Evolutionary conservation across 2,113 vertebrate genomes (phyloP).

Genomic region (Excalfactoria chinensis): DNA sequence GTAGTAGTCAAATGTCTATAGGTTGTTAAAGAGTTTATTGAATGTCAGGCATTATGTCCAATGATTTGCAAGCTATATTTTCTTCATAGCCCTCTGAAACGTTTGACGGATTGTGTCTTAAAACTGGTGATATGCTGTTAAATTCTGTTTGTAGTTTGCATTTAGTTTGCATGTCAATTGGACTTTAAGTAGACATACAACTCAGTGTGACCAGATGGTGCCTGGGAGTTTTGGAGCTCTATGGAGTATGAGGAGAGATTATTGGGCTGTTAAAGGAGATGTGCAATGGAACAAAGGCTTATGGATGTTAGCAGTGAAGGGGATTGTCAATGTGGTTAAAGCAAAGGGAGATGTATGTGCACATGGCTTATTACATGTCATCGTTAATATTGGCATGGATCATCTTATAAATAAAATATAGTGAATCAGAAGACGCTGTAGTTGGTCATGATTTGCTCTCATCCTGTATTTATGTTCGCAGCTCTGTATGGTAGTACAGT

Average conservation of each 20-base stretch:
- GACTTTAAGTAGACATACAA: conserved; percentile 70
- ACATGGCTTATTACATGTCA: conserved; percentile 30
- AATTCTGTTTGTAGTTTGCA: conserved; percentile 74
- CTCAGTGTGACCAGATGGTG: conserved; percentile 74
- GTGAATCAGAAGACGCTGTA: neutral
- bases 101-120: conserved; percentile 73
- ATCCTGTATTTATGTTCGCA: neutral
- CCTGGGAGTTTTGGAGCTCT: conserved; percentile 74
- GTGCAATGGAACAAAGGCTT: conserved; percentile 58
- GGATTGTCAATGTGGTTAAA: conserved; percentile 1
- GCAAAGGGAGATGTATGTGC: neutral
- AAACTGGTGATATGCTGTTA: conserved; percentile 72
- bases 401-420: neutral
- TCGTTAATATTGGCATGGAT: conserved; percentile 11
- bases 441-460: neutral
- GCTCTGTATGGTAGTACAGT: neutral
- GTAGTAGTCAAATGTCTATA: neutral
- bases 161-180: conserved; percentile 78
- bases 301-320: conserved; percentile 10
- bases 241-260: conserved; percentile 62
- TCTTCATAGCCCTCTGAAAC: conserved; percentile 54
- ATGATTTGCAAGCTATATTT: conserved; percentile 59
- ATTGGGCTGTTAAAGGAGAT: conserved; percentile 61
- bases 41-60: conserved; percentile 42
- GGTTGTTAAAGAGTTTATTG: conserved; percentile 11